These are phyloP conservation scores for Prunella himalayana DNA, from an alignment of 2,113 vertebrate species.

Conservation along the genomic window DNA sequence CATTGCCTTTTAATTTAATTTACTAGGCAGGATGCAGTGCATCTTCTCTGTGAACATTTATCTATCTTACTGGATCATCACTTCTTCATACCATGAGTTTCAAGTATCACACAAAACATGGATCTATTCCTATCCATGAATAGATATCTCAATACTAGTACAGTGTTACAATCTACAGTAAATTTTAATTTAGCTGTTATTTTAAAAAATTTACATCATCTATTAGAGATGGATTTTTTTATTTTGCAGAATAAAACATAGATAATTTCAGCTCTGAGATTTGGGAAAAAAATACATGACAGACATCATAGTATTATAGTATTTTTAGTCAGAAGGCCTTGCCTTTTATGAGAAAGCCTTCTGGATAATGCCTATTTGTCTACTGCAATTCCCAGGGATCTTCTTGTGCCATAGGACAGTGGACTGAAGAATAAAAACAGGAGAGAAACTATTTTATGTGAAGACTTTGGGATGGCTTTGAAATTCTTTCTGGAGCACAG, in stretches of 20 bases:
- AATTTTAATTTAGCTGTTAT: neutral
- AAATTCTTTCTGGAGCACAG: neutral
- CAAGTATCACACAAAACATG: neutral
- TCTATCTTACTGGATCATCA: neutral
- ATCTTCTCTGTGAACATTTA: neutral
- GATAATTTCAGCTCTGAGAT: neutral
- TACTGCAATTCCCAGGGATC: neutral
- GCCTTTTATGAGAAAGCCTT: neutral
- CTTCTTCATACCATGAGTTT: neutral
- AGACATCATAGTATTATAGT: neutral
- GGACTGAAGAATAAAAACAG: neutral
- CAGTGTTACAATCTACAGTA: neutral
- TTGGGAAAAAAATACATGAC: neutral
- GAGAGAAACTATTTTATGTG: conserved; percentile 1
- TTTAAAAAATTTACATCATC: neutral
- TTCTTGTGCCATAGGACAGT: neutral
- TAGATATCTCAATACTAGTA: neutral
- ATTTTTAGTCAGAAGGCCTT: neutral
- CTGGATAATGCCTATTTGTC: neutral
- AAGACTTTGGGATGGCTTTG: neutral
- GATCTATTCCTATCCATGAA: neutral
- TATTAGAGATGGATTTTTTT: neutral
- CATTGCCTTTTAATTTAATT: neutral
- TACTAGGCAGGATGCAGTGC: neutral
- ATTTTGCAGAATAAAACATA: neutral